Evolutionary conservation across 2,888 invertebrate genomes (phyloP), one percentile per base, ranked within the genome.

Genomic region (Ceraclea dissimilis): DNA sequence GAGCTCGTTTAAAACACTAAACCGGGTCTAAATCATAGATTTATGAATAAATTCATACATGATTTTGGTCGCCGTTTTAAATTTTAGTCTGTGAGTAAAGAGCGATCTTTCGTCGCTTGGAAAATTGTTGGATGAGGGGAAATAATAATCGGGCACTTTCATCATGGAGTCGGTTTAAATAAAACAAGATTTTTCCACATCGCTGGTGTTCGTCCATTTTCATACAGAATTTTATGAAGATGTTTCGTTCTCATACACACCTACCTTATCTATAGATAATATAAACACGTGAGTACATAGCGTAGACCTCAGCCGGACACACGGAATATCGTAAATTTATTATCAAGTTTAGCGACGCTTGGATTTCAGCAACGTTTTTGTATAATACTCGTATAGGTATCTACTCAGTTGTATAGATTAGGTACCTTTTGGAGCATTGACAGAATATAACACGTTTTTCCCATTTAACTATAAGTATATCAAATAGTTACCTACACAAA

Each of bases 71-170:
- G 8, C 8, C 2, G 39, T 8, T 4, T 39, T 39, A 16, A 39
- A 39, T 39, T n/a, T 18, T 43, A 19, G 55, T 31, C 55, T 51
- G 43, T 44, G 55, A 51, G 44, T 55, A 55, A 46, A 26, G 43
- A 26, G 50, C 49, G 49, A 17, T 21, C 26, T 49, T 22, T 19
- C 47, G 13, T 31, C 20, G 20, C 50, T 34, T 33, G 52, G 49
- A 56, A 58, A 58, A 56, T 22, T 58, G 52, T 54, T 53, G 57
- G 52, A 52, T 51, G 48, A 52, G 50, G 58, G 43, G 50, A 50
- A 51, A 52, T 51, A 51, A 52, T 51, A 54, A 39, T 13, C 39
- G 39, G 5, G 16, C n/a, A 39, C 17, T 21, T 53, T 49, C 54
- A 49, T 34, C 33, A 49, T 55, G 55, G 55, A 44, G 55, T 49